Evolutionary conservation across 2,797 vertebrate genomes (phyloP).

Genomic region (Sebastes umbrosus): DNA sequence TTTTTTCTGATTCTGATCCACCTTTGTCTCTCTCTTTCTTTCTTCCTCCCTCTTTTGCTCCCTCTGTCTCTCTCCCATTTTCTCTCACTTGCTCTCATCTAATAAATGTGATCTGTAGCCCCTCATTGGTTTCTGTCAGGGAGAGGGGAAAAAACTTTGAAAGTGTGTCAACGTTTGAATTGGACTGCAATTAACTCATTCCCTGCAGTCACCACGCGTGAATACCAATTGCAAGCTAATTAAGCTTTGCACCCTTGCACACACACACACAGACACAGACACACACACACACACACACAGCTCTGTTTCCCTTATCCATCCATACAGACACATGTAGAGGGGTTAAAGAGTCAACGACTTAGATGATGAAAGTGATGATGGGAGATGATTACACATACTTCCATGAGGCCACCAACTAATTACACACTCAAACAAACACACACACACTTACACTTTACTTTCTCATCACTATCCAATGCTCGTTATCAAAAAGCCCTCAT

Average conservation of each 20-base stretch:
- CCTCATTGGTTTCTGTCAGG: slow-evolving; percentile 78
- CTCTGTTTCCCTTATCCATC: slow-evolving; percentile 73
- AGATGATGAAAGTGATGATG: slow-evolving; percentile 84
- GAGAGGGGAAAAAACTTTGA: slow-evolving; percentile 77
- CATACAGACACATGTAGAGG: slow-evolving; percentile 78
- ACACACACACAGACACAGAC: slow-evolving; percentile 33
- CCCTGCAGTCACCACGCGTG: slow-evolving; percentile 82
- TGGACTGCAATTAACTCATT: slow-evolving; percentile 86
- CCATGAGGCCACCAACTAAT: slow-evolving; percentile 76
- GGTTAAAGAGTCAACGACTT: slow-evolving; percentile 80
- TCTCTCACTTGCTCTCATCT: slow-evolving; percentile 72
- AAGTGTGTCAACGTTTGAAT: slow-evolving; percentile 85
- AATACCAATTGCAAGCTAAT: slow-evolving; percentile 85
- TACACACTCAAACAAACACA: slow-evolving; percentile 69
- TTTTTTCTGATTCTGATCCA: not conserved
- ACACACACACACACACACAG: slow-evolving; percentile 44
- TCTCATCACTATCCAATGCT: slow-evolving; percentile 30
- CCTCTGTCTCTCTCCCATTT: slow-evolving; percentile 15
- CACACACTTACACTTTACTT: slow-evolving; percentile 25
- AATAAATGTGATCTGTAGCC: slow-evolving; percentile 78
- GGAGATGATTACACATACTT: slow-evolving; percentile 79
- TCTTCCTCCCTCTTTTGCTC: not conserved
- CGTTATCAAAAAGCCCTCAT: slow-evolving; percentile 46
- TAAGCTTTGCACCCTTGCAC: slow-evolving; percentile 72
- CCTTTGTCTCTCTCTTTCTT: not conserved